Percentiles rank a stretch among this genome's conserved stretches.
phyloP scores from a whole-genome alignment of 2,113 vertebrate species.

The Penelope pileata region DNA sequence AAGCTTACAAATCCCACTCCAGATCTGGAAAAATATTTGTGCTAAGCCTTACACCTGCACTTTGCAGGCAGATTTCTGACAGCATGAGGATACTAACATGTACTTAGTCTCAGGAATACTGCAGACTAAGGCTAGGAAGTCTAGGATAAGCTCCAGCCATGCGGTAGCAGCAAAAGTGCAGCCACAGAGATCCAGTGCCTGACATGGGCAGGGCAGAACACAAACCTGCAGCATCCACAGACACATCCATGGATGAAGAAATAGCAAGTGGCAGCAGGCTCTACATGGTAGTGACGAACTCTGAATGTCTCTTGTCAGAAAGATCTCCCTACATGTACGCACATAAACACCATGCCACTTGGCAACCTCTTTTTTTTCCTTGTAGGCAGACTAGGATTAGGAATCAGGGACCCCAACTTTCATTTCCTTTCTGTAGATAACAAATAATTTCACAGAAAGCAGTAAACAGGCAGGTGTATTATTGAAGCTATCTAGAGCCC shows the following conservation, averaged over 20 bases:
- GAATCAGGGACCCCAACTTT: neutral
- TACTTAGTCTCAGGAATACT: neutral
- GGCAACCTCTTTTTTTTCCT: neutral
- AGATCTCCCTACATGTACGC: neutral
- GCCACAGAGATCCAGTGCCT: neutral
- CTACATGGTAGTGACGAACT: neutral
- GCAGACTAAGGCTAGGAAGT: neutral
- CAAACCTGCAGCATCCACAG: neutral
- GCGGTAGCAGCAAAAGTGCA: neutral
- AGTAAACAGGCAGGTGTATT: neutral
- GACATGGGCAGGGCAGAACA: neutral
- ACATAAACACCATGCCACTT: rapidly evolving
- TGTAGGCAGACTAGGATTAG: neutral
- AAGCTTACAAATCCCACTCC: neutral
- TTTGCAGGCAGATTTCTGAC: neutral
- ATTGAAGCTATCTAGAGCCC: neutral
- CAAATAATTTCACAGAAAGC: neutral
- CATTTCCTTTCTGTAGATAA: neutral
- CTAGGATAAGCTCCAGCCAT: neutral
- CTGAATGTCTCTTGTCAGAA: neutral
- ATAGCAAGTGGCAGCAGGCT: neutral
- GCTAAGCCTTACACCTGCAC: neutral
- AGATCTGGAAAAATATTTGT: neutral
- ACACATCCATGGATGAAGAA: neutral
- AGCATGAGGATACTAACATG: neutral